These are phyloP conservation scores for Cottoperca gobio DNA, from an alignment of 2,797 vertebrate species.

Conservation along the genomic window DNA sequence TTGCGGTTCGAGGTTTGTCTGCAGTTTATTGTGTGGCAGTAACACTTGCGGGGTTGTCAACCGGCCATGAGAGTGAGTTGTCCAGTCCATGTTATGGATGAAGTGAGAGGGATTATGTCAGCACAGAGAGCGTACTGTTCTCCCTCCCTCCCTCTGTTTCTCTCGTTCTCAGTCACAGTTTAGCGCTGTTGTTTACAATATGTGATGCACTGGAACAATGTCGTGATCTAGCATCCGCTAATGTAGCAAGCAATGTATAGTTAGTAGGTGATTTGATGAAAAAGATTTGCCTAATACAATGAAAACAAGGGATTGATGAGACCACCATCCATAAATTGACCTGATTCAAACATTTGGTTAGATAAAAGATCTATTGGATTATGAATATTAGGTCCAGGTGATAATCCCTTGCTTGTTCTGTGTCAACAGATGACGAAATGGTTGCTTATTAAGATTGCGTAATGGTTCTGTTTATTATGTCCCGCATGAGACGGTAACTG, in stretches of 20 bases:
- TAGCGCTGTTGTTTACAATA: constrained; percentile 58
- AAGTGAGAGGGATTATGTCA: constrained; percentile 77
- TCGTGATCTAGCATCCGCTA: constrained; percentile 13
- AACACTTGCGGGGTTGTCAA: constrained; percentile 57
- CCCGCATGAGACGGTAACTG: neutral
- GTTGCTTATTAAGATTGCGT: constrained; percentile 42
- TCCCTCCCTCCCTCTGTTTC: constrained; percentile 47
- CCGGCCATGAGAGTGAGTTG: constrained; percentile 55
- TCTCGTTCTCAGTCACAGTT: constrained; percentile 50
- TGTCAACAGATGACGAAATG: constrained; percentile 43
- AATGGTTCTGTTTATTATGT: constrained; percentile 31
- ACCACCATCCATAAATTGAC: neutral
- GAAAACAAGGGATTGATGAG: neutral
- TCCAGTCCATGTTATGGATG: constrained; percentile 63
- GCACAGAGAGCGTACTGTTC: constrained; percentile 77
- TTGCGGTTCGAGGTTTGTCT: constrained; percentile 44
- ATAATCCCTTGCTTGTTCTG: constrained; percentile 51
- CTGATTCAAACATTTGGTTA: constrained; percentile 37
- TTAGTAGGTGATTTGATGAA: neutral
- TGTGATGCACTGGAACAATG: constrained; percentile 43
- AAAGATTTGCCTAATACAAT: neutral
- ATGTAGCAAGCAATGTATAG: neutral
- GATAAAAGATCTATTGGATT: constrained; percentile 55
- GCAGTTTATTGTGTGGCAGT: constrained; percentile 59
- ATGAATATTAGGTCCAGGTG: constrained; percentile 37